Percentiles rank a stretch among this genome's conserved stretches.
Evolutionary conservation across 2,797 vertebrate species (phyloP).

Genomic region (Sitta carolinensis): DNA sequence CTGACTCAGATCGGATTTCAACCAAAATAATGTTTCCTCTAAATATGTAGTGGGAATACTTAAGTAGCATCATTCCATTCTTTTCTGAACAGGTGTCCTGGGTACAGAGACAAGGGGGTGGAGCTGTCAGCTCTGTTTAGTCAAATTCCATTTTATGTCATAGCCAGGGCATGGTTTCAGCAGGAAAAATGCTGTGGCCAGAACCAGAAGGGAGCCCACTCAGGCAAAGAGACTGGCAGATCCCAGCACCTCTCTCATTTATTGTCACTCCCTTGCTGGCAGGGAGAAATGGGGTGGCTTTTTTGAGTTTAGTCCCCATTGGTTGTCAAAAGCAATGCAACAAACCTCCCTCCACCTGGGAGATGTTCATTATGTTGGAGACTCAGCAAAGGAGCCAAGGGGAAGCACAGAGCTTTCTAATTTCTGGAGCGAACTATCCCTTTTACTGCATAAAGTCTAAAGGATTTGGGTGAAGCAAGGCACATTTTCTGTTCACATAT

Average conservation of each 20-base stretch:
- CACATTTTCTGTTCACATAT: not conserved
- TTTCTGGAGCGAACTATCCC: not conserved
- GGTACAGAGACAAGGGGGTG: not conserved
- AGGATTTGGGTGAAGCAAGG: not conserved
- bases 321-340: not conserved
- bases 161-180: not conserved
- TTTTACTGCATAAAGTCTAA: not conserved
- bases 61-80: not conserved
- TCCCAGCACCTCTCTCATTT: not conserved
- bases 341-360: not conserved
- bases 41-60: not conserved
- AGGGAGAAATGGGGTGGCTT: not conserved
- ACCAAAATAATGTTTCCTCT: not conserved
- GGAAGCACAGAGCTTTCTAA: not conserved
- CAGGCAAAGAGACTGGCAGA: not conserved
- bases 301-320: fast-evolving
- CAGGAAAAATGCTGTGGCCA: not conserved
- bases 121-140: not conserved
- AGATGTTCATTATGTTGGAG: not conserved
- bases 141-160: not conserved
- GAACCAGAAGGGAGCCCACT: not conserved
- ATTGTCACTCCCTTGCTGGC: not conserved
- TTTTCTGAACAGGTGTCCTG: not conserved
- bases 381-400: not conserved
- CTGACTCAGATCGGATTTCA: not conserved